Evolutionary conservation across 2,797 vertebrate genomes (phyloP).

Genomic region (Thalassophryne amazonica): DNA sequence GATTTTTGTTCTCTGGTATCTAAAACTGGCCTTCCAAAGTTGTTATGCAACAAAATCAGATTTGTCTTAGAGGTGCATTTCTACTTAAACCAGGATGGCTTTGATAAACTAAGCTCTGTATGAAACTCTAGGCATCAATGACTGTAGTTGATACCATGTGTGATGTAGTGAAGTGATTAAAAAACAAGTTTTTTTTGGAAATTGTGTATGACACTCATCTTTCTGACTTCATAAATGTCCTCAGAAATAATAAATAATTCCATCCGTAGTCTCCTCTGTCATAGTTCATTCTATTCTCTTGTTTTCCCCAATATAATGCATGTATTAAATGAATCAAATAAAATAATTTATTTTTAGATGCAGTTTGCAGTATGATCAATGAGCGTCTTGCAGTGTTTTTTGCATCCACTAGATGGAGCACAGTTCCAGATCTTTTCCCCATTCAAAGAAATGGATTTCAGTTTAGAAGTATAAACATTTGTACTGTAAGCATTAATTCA

Average conservation of each 20-base stretch:
- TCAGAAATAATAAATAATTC: slow-evolving; percentile 67
- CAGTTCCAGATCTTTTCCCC: slow-evolving; percentile 16
- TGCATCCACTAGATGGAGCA: slow-evolving; percentile 44
- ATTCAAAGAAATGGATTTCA: no score
- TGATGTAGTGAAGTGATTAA: slow-evolving; percentile 71
- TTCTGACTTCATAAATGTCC: slow-evolving; percentile 69
- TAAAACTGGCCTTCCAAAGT: slow-evolving; percentile 23
- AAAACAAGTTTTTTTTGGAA: slow-evolving; percentile 62
- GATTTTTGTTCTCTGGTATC: not conserved
- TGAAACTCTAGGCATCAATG: slow-evolving; percentile 52
- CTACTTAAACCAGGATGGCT: slow-evolving; percentile 1
- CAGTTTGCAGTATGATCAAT: no score
- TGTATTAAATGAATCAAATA: not conserved
- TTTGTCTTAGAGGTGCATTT: slow-evolving; percentile 3
- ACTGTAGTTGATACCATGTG: slow-evolving; percentile 63
- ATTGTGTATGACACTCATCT: slow-evolving; percentile 58
- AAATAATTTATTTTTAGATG: not conserved
- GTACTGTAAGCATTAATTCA: no score
- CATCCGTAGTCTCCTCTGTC: not conserved
- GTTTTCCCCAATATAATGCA: not conserved
- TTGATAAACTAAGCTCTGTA: slow-evolving; percentile 23
- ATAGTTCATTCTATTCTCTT: not conserved
- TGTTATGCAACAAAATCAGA: not conserved
- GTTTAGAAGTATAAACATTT: no score
- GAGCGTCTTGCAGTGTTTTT: not conserved